These are phyloP conservation scores for Himantopus leucocephalus DNA, from an alignment of 2,113 vertebrate genomes.

Conservation along the genomic window DNA sequence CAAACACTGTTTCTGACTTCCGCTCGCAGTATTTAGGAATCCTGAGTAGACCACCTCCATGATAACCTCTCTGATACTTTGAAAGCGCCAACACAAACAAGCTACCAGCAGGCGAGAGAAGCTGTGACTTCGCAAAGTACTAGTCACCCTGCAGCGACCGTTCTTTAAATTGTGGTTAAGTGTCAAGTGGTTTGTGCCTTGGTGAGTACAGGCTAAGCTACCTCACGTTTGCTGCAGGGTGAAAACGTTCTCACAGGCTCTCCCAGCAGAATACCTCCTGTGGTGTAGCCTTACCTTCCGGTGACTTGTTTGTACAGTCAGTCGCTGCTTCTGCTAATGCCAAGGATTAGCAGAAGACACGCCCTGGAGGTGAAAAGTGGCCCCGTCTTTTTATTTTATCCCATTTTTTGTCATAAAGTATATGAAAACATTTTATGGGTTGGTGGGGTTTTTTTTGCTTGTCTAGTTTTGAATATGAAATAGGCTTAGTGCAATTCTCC, in stretches of 20 bases:
- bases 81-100: background rate
- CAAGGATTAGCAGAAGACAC: background rate
- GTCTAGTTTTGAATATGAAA: constrained; percentile 5
- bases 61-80: background rate
- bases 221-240: accelerated
- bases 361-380: background rate
- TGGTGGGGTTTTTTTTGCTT: background rate
- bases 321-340: background rate
- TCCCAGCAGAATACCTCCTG: background rate
- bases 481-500: background rate
- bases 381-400: background rate
- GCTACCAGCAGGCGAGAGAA: background rate
- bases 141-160: background rate
- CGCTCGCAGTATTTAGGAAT: background rate
- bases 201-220: background rate
- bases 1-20: background rate
- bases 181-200: background rate
- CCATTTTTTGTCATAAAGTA: background rate
- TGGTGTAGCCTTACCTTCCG: background rate
- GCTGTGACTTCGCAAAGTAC: background rate
- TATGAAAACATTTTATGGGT: background rate
- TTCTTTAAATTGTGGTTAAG: background rate
- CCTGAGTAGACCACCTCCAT: accelerated
- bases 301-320: background rate
- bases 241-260: background rate